A percentile compares a stretch with the other conserved stretches of the same genome.
Conservation (phyloP, 2,797 vertebrate species). For the Coreius guichenoti region DNA sequence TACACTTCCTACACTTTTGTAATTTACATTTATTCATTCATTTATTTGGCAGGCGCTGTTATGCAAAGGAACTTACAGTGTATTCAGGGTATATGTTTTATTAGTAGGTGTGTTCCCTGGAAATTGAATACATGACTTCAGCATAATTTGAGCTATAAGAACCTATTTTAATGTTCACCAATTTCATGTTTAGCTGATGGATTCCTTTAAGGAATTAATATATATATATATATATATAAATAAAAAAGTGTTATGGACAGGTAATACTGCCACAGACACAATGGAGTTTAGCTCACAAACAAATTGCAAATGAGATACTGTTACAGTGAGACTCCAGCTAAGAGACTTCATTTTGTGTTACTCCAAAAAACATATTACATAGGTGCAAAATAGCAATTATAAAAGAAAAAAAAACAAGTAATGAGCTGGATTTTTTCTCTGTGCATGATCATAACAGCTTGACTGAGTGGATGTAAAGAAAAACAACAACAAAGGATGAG, state of each 20-base stretch:
- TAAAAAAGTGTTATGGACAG: constrained; percentile 24
- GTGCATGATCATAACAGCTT: constrained; percentile 20
- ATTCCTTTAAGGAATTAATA: constrained; percentile 66
- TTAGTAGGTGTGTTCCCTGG: not conserved
- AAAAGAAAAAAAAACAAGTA: not conserved
- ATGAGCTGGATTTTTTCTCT: constrained; percentile 12
- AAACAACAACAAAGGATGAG: constrained; percentile 22
- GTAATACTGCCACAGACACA: constrained; percentile 19
- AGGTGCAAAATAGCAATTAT: not conserved
- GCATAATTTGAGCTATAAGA: not conserved
- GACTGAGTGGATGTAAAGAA: not conserved
- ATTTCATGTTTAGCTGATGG: constrained; percentile 64
- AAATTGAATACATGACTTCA: not conserved
- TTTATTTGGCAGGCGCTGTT: not conserved
- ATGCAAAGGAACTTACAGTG: not conserved
- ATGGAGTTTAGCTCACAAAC: constrained; percentile 22
- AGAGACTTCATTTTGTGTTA: not conserved
- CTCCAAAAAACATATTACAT: not conserved
- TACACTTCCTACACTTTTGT: constrained; percentile 20
- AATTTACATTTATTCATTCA: not conserved
- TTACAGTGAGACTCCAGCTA: not conserved
- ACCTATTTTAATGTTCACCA: constrained; percentile 80
- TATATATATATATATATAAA: constrained; percentile 17
- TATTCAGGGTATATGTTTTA: not conserved
- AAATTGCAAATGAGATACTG: constrained; percentile 21